Evolutionary conservation across 2,113 vertebrate species (phyloP).

Genomic region (Dromiciops gliroides): DNA sequence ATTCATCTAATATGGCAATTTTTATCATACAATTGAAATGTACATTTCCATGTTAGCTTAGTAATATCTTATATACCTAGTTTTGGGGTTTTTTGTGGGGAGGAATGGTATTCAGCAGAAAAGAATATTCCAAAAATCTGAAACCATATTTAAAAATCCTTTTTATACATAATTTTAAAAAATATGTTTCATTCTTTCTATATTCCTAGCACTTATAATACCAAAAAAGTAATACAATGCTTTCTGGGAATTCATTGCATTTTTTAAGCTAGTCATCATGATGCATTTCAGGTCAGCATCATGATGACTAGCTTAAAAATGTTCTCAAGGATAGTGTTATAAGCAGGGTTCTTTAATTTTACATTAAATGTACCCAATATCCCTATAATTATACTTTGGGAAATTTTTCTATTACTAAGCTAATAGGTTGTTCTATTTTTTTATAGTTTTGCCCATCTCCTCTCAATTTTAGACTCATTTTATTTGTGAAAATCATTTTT

Average conservation of each 20-base stretch:
- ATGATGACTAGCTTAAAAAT: neutral
- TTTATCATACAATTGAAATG: neutral
- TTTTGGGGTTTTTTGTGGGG: neutral
- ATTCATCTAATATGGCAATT: neutral
- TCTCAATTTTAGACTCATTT: neutral
- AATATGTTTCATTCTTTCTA: neutral
- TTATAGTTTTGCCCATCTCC: slow-evolving; percentile 8
- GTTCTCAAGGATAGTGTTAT: neutral
- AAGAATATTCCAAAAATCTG: neutral
- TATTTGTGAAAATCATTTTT: neutral
- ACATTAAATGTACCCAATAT: neutral
- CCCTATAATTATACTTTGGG: neutral
- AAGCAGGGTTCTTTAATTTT: neutral
- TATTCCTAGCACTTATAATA: neutral
- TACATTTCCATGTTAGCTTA: neutral
- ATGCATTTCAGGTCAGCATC: neutral
- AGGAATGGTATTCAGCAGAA: neutral
- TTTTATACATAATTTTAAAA: neutral
- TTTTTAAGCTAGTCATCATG: neutral
- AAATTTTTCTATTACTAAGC: neutral
- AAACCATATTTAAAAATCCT: neutral
- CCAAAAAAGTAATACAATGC: neutral
- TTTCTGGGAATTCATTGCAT: neutral
- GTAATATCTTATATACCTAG: neutral
- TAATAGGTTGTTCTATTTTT: no score